Conservation (phyloP, 1,140 invertebrate species). For the Halesus radiatus region DNA sequence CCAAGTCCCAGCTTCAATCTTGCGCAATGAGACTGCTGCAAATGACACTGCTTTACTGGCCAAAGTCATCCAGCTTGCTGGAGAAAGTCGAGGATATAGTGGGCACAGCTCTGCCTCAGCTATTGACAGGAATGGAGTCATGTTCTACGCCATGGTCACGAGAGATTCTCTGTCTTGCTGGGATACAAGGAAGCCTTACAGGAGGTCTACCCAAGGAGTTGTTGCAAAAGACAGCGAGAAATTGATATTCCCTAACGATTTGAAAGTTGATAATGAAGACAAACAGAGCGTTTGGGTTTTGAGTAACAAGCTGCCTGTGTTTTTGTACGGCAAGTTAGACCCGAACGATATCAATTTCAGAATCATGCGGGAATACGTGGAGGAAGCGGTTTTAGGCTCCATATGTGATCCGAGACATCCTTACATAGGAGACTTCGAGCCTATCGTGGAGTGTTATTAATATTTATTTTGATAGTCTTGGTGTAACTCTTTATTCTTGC, state of each 20-base stretch:
- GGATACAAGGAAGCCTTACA: constrained; percentile 81
- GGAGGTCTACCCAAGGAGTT: constrained; percentile 73
- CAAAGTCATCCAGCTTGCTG: constrained; percentile 75
- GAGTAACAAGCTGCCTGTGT: constrained; percentile 81
- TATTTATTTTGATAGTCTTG: background rate
- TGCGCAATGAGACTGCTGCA: constrained; percentile 73
- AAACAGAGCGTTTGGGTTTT: constrained; percentile 82
- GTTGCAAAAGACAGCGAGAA: constrained; percentile 73
- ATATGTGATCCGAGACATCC: constrained; percentile 75
- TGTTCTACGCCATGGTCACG: constrained; percentile 84
- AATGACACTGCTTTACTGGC: constrained; percentile 65
- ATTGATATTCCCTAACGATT: constrained; percentile 83
- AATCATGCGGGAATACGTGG: constrained; percentile 75
- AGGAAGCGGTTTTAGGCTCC: constrained; percentile 74
- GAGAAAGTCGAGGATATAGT: constrained; percentile 72
- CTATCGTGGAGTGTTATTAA: constrained; percentile 50
- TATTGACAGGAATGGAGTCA: constrained; percentile 78
- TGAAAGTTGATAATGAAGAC: constrained; percentile 79
- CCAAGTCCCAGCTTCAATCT: constrained; percentile 75
- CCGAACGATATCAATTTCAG: constrained; percentile 79
- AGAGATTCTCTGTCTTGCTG: constrained; percentile 83
- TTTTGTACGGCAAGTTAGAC: constrained; percentile 77
- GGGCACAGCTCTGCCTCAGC: constrained; percentile 81
- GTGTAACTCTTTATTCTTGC: background rate
- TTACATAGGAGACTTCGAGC: constrained; percentile 22